Evolutionary conservation across 2,888 invertebrate species (phyloP).

Genomic region (Spilarctia lutea): DNA sequence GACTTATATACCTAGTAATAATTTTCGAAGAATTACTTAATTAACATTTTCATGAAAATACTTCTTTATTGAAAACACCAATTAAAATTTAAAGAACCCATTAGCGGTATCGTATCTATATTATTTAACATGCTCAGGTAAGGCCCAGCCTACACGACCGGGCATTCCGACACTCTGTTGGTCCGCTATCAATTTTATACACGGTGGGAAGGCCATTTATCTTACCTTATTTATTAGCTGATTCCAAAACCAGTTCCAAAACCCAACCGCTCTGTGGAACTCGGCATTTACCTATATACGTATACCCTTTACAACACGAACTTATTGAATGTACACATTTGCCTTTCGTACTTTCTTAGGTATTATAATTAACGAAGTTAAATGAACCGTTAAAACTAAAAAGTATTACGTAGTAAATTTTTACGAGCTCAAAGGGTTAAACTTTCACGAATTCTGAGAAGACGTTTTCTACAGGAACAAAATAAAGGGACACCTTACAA

Average conservation of each 20-base stretch:
- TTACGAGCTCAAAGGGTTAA: conserved; percentile 64
- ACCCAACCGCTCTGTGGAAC: conserved; percentile 71
- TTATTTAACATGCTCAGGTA: conserved; percentile 64
- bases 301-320: conserved; percentile 58
- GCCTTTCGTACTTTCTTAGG: conserved; percentile 45
- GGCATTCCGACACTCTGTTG: conserved; percentile 75
- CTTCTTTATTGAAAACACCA: conserved; percentile 49
- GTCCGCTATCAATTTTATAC: conserved; percentile 85
- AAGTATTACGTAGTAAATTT: conserved; percentile 55
- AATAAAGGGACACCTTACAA: conserved; percentile 80
- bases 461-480: conserved; percentile 57
- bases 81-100: conserved; percentile 67
- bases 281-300: conserved; percentile 70
- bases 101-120: conserved; percentile 67
- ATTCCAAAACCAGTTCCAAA: conserved; percentile 80
- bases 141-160: conserved; percentile 69
- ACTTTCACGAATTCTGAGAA: conserved; percentile 82
- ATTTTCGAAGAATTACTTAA: conserved; percentile 22
- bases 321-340: conserved; percentile 63
- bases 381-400: conserved; percentile 63
- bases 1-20: neutral
- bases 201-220: conserved; percentile 84
- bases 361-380: conserved; percentile 60
- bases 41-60: conserved; percentile 30
- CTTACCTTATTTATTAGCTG: conserved; percentile 85